Conservation (phyloP, 2,113 vertebrate species). For the Micronisus gabar region DNA sequence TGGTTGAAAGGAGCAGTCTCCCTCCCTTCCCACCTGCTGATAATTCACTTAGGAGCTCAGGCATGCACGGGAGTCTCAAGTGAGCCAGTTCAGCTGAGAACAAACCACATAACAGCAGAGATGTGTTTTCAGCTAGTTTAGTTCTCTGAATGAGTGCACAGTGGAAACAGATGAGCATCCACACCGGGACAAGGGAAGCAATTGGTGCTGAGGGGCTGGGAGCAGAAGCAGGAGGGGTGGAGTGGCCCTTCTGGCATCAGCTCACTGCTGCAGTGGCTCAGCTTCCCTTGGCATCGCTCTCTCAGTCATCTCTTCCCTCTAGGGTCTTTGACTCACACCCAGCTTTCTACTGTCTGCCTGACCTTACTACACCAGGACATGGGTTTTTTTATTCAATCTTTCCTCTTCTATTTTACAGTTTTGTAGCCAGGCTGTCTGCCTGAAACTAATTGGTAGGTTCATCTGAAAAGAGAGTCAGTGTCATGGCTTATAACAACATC, state of each 20-base stretch:
- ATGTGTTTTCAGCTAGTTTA: not conserved
- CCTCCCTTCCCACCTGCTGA: not conserved
- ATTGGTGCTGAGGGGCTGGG: not conserved
- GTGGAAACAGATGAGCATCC: not conserved
- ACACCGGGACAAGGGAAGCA: not conserved
- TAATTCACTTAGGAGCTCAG: not conserved
- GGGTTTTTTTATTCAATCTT: not conserved
- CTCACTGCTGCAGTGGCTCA: not conserved
- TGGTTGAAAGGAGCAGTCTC: not conserved
- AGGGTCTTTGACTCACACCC: not conserved
- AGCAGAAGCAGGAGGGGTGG: not conserved
- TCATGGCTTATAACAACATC: not conserved
- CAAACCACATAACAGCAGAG: not conserved
- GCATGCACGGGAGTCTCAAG: not conserved
- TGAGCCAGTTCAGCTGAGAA: not conserved
- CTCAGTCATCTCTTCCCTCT: not conserved
- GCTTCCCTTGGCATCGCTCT: not conserved
- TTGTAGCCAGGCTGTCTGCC: not conserved
- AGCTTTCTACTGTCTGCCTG: not conserved
- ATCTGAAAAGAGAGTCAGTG: not conserved
- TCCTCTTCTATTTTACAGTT: not conserved
- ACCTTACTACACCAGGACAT: not conserved
- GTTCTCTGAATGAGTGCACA: not conserved
- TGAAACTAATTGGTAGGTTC: not conserved
- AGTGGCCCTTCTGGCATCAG: not conserved